Evolutionary conservation across 2,113 vertebrate species (phyloP).

Genomic region (Heterocephalus glaber): DNA sequence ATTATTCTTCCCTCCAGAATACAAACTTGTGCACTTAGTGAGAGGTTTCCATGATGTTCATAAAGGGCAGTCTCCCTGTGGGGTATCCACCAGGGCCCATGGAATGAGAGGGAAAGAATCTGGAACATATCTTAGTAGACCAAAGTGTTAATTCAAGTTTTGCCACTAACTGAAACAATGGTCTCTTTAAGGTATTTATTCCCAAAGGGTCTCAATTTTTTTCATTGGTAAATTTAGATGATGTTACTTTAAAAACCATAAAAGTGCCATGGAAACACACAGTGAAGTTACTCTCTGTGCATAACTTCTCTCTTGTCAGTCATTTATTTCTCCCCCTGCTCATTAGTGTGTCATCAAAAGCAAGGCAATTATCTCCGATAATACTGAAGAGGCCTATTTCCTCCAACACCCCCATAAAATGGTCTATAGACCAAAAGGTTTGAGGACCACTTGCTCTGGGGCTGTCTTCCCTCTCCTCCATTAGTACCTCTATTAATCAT

Average conservation of each 20-base stretch:
- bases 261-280: conserved; percentile 47
- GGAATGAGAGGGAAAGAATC: not conserved
- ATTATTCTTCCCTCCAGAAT: not conserved
- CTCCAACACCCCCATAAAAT: conserved; percentile 69
- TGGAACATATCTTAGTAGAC: not conserved
- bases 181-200: conserved; percentile 51
- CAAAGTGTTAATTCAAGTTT: conserved; percentile 26
- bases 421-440: conserved; percentile 70
- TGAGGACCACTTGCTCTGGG: conserved; percentile 46
- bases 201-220: not conserved
- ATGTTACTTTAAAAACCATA: conserved; percentile 41
- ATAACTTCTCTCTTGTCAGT: conserved; percentile 64
- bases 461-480: conserved; percentile 13
- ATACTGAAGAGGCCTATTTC: conserved; percentile 70
- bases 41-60: not conserved
- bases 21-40: not conserved
- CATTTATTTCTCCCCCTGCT: conserved; percentile 53
- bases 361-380: conserved; percentile 67
- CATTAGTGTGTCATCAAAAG: conserved; percentile 64
- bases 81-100: not conserved
- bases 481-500: conserved; percentile 76
- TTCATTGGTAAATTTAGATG: conserved; percentile 10
- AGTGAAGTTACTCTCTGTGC: conserved; percentile 25
- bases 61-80: not conserved
- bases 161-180: not conserved